Evolutionary conservation across 2,888 invertebrate species (phyloP), one percentile per base, ranked within the genome.

Genomic region (Acrobasis repandana): DNA sequence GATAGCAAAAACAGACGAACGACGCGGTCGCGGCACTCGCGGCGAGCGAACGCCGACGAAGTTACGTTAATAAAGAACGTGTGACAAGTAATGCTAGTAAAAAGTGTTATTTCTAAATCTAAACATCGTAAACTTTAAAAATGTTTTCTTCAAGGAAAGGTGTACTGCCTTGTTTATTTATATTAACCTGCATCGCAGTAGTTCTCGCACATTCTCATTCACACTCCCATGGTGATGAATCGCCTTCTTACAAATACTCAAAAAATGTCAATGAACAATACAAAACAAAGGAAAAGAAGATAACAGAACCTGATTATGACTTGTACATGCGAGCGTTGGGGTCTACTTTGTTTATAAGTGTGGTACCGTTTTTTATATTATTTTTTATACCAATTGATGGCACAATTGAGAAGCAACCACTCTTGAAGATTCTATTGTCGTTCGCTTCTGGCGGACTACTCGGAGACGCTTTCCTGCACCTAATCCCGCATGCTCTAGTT

Each of bases 391-490:
- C 99, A 0, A 92, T 99, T 61, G 97, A 98, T 76, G 97, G 96
- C 67, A 95, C 95, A 34, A 94, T 95, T 61, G 96, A 96, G 75
- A 96, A 97, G 82, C 95, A 97, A 82, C 96, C 98, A 0, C 90
- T 98, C 47, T 90, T 99, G 9, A 99, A 99, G 90, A 94, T 99
- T 63, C 93, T 98, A 56, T 86, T 98, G 52, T 97, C 98, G 15
- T 98, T 98, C 88, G 98, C 98, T 0, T 98, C 98, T 1, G 98
- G 98, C 50, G 98, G 99, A 52, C 93, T 99, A 14, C 93, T 99
- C 0, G 99, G 99, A 9, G 99, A 99, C 93, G 99, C 99, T 0
- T 99, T 99, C 86, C 93, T 99, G 8, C 99, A 99, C 90, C 93
- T 99, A 67, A 99, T 99, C 79, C 99, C 99, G 1, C 99, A 99